These are phyloP conservation scores for Chamaea fasciata DNA, from an alignment of 2,113 vertebrate genomes.

Conservation along the genomic window DNA sequence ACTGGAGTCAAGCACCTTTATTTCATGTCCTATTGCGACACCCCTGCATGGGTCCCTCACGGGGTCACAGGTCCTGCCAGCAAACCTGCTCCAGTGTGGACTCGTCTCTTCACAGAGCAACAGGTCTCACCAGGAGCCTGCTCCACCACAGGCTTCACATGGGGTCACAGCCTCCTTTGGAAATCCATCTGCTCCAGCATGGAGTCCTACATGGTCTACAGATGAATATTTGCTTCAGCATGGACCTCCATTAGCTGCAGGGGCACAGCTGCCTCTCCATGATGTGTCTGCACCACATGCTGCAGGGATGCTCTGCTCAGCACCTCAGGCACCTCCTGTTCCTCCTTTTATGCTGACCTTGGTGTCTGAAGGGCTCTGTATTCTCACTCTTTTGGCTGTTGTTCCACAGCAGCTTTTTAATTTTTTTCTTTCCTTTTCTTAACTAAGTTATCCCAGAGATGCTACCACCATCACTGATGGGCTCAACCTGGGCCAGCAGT, in stretches of 20 bases:
- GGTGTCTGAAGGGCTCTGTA: not conserved
- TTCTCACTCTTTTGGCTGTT: not conserved
- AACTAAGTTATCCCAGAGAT: not conserved
- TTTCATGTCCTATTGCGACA: too few species aligned
- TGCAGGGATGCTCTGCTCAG: not conserved
- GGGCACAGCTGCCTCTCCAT: not conserved
- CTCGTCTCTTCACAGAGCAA: not conserved
- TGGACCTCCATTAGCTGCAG: not conserved
- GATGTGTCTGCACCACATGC: fast-evolving
- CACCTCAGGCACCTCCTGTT: not conserved
- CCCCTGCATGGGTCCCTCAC: not conserved
- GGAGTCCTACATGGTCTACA: not conserved
- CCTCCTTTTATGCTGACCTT: not conserved
- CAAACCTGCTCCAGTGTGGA: not conserved
- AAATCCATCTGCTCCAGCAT: too few species aligned
- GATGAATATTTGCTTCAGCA: not conserved
- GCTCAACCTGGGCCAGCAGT: not conserved
- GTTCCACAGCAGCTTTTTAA: not conserved
- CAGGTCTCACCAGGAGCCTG: not conserved
- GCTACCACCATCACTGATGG: too few species aligned
- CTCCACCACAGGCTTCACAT: not conserved
- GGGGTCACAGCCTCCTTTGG: not conserved
- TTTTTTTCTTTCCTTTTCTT: not conserved
- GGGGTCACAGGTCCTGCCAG: not conserved
- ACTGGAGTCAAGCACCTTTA: too few species aligned